These are phyloP conservation scores for Epistrophella euchroma DNA, from an alignment of 2,888 invertebrate genomes.

Conservation along the genomic window DNA sequence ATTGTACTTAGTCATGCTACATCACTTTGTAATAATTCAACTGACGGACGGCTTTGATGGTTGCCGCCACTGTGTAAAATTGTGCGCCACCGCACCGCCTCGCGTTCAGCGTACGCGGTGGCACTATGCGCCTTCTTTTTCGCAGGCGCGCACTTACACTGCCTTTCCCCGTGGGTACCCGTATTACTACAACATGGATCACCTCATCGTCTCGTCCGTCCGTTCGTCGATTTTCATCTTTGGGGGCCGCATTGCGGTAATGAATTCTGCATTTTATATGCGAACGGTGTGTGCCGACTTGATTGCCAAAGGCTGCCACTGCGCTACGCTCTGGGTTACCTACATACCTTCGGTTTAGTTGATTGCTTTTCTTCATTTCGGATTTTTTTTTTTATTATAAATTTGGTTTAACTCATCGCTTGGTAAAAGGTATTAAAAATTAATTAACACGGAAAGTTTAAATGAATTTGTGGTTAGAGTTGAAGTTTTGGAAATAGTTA, in stretches of 20 bases:
- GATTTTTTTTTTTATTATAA: background rate
- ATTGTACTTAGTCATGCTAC: conserved; percentile 84
- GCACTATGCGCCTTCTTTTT: conserved; percentile 65
- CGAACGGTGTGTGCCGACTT: conserved; percentile 67
- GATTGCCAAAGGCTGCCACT: conserved; percentile 75
- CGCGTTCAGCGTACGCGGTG: conserved; percentile 55
- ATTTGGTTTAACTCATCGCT: conserved; percentile 36
- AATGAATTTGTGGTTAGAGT: conserved; percentile 37
- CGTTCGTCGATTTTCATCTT: conserved; percentile 28
- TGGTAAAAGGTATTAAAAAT: conserved; percentile 61
- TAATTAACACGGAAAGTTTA: conserved; percentile 65
- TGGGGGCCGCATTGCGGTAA: conserved; percentile 59
- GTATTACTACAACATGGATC: background rate
- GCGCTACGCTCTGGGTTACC: conserved; percentile 73
- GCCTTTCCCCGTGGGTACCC: conserved; percentile 10
- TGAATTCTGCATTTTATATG: conserved; percentile 75
- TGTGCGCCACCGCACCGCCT: conserved; percentile 67
- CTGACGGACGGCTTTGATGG: conserved; percentile 81
- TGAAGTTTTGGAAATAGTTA: background rate
- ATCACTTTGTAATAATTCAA: conserved; percentile 83
- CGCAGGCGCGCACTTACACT: conserved; percentile 50
- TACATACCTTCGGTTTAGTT: conserved; percentile 60
- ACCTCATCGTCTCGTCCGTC: background rate
- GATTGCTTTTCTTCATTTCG: conserved; percentile 26
- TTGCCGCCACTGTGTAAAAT: conserved; percentile 77